Conservation (phyloP, 2,888 invertebrate genomes). For the Pterobdella sp. region DNA sequence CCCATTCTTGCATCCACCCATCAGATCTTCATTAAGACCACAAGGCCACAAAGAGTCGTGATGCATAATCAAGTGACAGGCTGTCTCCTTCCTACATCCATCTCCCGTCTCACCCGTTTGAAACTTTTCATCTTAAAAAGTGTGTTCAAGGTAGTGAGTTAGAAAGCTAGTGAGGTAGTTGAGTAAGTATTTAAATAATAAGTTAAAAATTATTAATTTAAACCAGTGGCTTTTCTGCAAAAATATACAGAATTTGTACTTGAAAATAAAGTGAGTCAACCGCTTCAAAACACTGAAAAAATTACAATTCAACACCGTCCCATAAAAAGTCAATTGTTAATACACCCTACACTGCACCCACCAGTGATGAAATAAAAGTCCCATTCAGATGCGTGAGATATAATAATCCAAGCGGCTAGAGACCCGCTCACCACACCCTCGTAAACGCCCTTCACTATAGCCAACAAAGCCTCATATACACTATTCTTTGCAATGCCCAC, state of each 20-base stretch:
- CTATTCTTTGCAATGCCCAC: neutral
- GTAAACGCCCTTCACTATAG: neutral
- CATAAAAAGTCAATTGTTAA: no score
- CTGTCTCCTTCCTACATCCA: neutral
- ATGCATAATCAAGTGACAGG: neutral
- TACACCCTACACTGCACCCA: neutral
- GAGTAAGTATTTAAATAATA: no score
- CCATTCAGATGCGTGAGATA: neutral
- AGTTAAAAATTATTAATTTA: no score
- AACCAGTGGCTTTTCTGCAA: no score
- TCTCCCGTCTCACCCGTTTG: no score
- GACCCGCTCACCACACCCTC: neutral
- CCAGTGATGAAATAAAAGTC: neutral
- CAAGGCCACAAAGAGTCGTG: constrained; percentile 1
- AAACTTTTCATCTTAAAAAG: neutral
- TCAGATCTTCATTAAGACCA: constrained; percentile 5
- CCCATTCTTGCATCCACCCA: neutral
- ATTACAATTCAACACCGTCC: neutral
- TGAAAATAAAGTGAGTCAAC: no score
- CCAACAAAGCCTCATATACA: neutral
- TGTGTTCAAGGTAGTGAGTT: neutral
- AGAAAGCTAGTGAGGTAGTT: no score
- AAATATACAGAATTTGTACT: no score
- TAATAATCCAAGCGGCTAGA: neutral
- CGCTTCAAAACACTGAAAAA: no score